phyloP scores from a whole-genome alignment of 2,113 vertebrate genomes.

The Ellobius talpinus region DNA sequence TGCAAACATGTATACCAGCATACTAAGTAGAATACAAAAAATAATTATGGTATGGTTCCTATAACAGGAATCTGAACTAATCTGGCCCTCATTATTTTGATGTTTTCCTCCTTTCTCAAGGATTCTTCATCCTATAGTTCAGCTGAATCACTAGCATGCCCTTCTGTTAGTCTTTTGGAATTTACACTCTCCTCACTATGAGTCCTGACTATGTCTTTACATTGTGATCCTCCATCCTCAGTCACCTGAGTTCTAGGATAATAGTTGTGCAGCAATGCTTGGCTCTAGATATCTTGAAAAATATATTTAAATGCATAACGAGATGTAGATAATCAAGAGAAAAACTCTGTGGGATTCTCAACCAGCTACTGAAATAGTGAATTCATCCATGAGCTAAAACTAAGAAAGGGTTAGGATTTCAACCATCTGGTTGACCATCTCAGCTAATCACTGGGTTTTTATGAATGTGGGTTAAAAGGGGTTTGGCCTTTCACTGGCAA shows the following conservation, averaged over 20 bases:
- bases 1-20: background rate
- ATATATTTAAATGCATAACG: background rate
- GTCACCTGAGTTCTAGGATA: background rate
- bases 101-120: background rate
- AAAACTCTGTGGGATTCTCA: background rate
- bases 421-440: background rate
- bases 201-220: background rate
- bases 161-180: background rate
- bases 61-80: background rate
- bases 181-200: background rate
- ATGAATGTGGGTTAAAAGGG: slow-evolving; percentile 60
- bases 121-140: background rate
- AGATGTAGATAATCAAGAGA: background rate
- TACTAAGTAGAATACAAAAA: background rate
- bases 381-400: background rate
- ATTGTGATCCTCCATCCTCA: too few species aligned
- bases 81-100: background rate
- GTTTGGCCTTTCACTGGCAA: slow-evolving; percentile 19
- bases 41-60: background rate
- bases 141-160: fast-evolving
- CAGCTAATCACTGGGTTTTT: slow-evolving; percentile 46
- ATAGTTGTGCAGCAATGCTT: background rate
- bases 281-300: background rate
- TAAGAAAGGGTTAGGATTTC: slow-evolving; percentile 24
- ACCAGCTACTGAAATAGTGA: slow-evolving; percentile 39